Evolutionary conservation across 2,888 invertebrate species (phyloP).

Genomic region (Chouioia cunea): DNA sequence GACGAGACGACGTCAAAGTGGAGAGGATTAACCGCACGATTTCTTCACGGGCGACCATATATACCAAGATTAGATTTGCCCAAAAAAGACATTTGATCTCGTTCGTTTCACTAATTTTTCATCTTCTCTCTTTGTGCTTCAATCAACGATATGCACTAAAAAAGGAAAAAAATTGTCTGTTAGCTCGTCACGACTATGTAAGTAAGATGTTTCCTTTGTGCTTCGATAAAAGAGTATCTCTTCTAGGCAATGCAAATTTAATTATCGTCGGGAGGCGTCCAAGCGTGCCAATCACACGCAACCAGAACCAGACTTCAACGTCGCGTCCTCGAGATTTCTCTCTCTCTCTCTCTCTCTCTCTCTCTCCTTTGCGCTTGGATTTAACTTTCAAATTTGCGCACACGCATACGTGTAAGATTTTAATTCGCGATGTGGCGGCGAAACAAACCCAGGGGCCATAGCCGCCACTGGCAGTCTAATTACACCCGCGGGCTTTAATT

Average conservation of each 20-base stretch:
- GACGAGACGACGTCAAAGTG: slow-evolving; percentile 37
- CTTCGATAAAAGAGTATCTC: not conserved
- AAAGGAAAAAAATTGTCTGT: too few relatives aligned
- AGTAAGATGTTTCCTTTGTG: not conserved
- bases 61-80: slow-evolving; percentile 32
- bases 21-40: slow-evolving; percentile 44
- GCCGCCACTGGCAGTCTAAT: slow-evolving; percentile 40
- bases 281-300: not conserved
- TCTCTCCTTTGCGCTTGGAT: slow-evolving; percentile 40
- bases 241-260: slow-evolving; percentile 21
- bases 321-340: slow-evolving; percentile 7
- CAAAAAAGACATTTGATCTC: not conserved
- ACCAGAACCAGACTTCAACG: slow-evolving; percentile 14
- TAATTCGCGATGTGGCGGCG: slow-evolving; percentile 53
- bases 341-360: not conserved
- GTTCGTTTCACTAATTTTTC: slow-evolving; percentile 4
- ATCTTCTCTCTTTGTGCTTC: not conserved
- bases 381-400: slow-evolving; percentile 53
- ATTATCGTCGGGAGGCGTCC: not conserved
- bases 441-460: slow-evolving; percentile 8
- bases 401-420: slow-evolving; percentile 54
- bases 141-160: too few relatives aligned
- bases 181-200: too few relatives aligned
- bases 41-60: slow-evolving; percentile 7
- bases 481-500: slow-evolving; percentile 51